Evolutionary conservation across 37 sponge, comb jelly and placozoan species (phyloP).

Genomic region (Cladorhizidae sp.): DNA sequence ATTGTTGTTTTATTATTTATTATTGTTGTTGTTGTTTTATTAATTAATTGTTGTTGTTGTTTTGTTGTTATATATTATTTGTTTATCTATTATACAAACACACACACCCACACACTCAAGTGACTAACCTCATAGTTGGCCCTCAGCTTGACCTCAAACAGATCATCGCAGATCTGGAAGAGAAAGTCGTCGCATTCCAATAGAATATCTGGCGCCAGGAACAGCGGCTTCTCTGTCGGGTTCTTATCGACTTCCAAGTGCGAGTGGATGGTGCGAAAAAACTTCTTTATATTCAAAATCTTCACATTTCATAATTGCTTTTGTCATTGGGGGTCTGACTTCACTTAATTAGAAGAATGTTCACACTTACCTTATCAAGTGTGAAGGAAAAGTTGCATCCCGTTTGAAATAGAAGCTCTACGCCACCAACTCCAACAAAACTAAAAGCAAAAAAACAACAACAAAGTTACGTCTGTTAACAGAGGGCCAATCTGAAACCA

Average conservation of each 20-base stretch:
- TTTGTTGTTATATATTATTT: too few relatives aligned
- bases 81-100: too few relatives aligned
- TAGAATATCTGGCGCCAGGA: constrained; percentile 65
- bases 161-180: constrained; percentile 76
- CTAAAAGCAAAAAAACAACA: constrained; percentile 14
- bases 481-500: background rate
- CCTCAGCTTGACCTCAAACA: constrained; percentile 88
- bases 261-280: constrained; percentile 43
- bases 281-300: constrained; percentile 70
- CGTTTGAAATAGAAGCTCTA: constrained; percentile 50
- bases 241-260: background rate
- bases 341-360: background rate
- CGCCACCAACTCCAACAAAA: constrained; percentile 12
- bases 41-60: too few relatives aligned
- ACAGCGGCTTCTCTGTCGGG: background rate
- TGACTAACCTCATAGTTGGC: constrained; percentile 80
- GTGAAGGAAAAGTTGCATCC: constrained; percentile 60
- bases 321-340: background rate
- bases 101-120: too few relatives aligned
- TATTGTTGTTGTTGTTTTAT: too few relatives aligned
- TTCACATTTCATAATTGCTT: constrained; percentile 11
- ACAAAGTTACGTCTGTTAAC: background rate
- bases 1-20: too few relatives aligned
- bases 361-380: constrained; percentile 65
- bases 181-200: constrained; percentile 55